Conservation (phyloP, 2,113 vertebrate species). For the Callocephalon fimbriatum region DNA sequence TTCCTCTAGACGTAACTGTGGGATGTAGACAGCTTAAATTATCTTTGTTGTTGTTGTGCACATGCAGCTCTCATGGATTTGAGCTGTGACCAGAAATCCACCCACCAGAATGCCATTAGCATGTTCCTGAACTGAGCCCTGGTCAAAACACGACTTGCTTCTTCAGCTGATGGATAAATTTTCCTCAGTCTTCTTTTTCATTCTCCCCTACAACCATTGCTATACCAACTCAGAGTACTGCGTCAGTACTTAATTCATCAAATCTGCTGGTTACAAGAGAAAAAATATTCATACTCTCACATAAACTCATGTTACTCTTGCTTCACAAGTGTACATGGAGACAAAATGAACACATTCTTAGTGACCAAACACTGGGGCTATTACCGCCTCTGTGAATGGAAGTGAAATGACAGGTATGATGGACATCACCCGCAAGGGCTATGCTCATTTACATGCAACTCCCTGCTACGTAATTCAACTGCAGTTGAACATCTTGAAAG, state of each 20-base stretch:
- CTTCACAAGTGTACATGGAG: background rate
- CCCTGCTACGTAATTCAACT: background rate
- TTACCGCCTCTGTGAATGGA: background rate
- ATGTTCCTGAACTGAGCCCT: accelerated
- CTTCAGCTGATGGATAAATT: background rate
- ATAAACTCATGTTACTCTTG: background rate
- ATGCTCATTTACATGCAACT: background rate
- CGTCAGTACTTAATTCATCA: background rate
- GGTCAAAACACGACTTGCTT: background rate
- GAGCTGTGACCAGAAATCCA: background rate
- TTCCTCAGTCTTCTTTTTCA: background rate
- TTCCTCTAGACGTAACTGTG: background rate
- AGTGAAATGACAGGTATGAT: background rate
- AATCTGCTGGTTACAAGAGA: background rate
- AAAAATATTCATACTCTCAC: background rate
- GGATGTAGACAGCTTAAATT: background rate
- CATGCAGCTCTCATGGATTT: background rate
- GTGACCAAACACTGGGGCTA: accelerated
- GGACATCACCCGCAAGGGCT: background rate
- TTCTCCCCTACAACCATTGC: background rate
- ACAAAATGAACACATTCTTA: background rate
- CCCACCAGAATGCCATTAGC: background rate
- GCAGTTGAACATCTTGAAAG: background rate
- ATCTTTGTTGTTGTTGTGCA: background rate
- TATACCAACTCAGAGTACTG: background rate